phyloP scores from a whole-genome alignment of 2,113 vertebrate species.

The Orycteropus afer region DNA sequence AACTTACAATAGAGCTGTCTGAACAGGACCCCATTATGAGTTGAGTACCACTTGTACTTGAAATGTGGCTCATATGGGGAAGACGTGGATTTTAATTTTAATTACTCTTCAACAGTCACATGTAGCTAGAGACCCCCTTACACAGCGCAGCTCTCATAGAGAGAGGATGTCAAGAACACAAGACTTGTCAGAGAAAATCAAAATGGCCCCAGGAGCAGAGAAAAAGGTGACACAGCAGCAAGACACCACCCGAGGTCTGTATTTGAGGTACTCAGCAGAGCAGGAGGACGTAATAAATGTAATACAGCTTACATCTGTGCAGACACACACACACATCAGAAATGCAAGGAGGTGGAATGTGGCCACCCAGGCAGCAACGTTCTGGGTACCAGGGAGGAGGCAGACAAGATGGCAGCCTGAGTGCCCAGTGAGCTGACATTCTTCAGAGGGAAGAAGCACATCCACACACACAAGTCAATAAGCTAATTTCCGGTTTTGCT shows the following conservation, averaged over 20 bases:
- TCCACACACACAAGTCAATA: not conserved
- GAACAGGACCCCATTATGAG: too few relatives aligned
- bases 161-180: not conserved
- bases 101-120: not conserved
- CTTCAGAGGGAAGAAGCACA: not conserved
- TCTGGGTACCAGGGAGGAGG: not conserved
- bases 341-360: not conserved
- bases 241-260: not conserved
- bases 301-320: too few relatives aligned
- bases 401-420: accelerated
- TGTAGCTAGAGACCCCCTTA: not conserved
- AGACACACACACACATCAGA: not conserved
- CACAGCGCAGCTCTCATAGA: not conserved
- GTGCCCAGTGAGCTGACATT: not conserved
- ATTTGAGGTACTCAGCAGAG: too few relatives aligned
- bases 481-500: not conserved
- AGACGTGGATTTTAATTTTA: not conserved
- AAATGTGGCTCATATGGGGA: not conserved
- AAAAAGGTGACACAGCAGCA: not conserved
- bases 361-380: too few relatives aligned
- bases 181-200: not conserved
- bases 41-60: too few relatives aligned
- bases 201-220: not conserved
- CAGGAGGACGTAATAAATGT: too few relatives aligned
- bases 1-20: too few relatives aligned